phyloP scores from a whole-genome alignment of 2,113 vertebrate genomes.

The Montifringilla adamsi region DNA sequence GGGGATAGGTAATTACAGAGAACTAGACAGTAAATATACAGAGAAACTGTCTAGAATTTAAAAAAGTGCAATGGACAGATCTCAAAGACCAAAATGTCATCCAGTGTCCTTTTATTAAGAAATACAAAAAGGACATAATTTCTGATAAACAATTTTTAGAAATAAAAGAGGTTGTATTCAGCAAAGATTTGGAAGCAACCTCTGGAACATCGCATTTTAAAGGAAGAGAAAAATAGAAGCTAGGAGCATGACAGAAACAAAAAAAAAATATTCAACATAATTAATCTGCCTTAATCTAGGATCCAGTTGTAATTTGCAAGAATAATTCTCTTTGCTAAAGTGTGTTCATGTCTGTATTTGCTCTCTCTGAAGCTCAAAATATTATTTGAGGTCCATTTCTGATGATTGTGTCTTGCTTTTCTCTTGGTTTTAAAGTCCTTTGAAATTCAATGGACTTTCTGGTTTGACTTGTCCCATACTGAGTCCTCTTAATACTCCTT shows the following conservation, averaged over 20 bases:
- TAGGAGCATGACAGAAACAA: neutral
- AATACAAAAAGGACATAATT: neutral
- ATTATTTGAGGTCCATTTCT: neutral
- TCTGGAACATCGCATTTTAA: neutral
- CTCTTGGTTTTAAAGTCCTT: neutral
- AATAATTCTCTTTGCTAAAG: neutral
- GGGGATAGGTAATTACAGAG: neutral
- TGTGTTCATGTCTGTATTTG: neutral
- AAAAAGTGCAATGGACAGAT: neutral
- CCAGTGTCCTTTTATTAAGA: neutral
- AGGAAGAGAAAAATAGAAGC: neutral
- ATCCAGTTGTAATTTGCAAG: neutral
- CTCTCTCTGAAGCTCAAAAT: neutral
- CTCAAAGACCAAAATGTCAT: neutral
- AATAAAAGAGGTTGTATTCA: neutral
- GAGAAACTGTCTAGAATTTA: neutral
- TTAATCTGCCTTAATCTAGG: neutral
- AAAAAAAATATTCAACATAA: neutral
- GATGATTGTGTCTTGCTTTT: neutral
- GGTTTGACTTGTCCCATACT: accelerated
- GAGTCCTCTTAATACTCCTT: neutral
- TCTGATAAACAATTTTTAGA: neutral
- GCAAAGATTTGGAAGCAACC: neutral
- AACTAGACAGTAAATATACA: neutral
- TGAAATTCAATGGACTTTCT: neutral